phyloP scores from a whole-genome alignment of 2,113 vertebrate genomes.

The Gavialis gangeticus region DNA sequence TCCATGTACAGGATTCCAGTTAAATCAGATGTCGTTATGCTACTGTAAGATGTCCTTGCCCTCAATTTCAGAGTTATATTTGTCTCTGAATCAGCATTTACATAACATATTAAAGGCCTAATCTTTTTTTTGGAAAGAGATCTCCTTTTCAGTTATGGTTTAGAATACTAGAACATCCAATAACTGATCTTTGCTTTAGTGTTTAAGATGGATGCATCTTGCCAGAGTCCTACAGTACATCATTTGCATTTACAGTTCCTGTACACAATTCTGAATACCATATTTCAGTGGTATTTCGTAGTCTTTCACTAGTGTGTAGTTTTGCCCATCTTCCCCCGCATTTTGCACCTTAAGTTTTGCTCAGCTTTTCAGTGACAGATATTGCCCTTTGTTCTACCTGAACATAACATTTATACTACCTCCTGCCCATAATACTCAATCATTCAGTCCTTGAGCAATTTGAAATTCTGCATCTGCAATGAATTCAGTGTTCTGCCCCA shows the following conservation, averaged over 20 bases:
- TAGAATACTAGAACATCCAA: background rate
- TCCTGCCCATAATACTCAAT: background rate
- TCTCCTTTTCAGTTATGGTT: slow-evolving; percentile 7
- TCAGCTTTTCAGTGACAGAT: background rate
- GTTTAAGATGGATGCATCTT: background rate
- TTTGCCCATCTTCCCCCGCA: background rate
- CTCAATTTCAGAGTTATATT: slow-evolving; percentile 71
- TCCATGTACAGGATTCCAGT: background rate
- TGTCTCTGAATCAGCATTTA: slow-evolving; percentile 72
- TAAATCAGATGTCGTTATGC: slow-evolving; percentile 9
- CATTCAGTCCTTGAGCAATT: background rate
- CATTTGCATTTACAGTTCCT: background rate
- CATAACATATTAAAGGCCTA: slow-evolving; percentile 52
- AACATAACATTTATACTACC: background rate
- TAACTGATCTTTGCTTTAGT: slow-evolving; percentile 31
- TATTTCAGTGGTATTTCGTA: background rate
- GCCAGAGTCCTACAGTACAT: background rate
- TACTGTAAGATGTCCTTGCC: slow-evolving; percentile 25
- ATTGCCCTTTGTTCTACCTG: background rate
- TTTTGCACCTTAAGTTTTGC: background rate
- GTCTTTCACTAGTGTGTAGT: background rate
- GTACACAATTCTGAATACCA: no score
- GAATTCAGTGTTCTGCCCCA: background rate
- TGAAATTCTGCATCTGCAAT: background rate
- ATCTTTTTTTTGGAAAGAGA: slow-evolving; percentile 61